Conservation (phyloP, 2,113 vertebrate species). For the Uropsilus gracilis region DNA sequence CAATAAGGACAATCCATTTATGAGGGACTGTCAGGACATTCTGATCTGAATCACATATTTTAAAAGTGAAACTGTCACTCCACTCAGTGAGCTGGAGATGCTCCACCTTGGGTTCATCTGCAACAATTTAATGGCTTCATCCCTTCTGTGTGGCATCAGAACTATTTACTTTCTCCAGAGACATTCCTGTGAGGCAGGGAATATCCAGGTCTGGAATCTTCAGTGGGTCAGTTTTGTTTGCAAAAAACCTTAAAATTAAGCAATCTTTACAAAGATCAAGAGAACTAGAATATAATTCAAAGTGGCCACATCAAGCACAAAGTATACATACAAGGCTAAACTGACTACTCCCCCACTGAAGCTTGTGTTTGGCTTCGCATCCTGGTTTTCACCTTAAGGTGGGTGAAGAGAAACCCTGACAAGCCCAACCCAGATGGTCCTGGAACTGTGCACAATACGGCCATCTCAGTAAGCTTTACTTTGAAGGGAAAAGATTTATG, state of each 20-base stretch:
- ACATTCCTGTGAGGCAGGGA: background rate
- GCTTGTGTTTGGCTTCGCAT: background rate
- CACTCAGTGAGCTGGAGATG: background rate
- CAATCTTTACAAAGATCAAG: background rate
- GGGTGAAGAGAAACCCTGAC: background rate
- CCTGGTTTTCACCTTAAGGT: background rate
- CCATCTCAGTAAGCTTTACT: accelerated
- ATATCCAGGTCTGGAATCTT: no score
- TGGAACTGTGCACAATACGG: background rate
- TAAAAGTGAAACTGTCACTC: background rate
- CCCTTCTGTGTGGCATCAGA: no score
- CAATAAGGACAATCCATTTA: background rate
- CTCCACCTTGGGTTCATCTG: background rate
- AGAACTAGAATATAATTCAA: background rate
- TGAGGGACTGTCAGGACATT: background rate
- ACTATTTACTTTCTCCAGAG: background rate
- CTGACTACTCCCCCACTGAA: background rate
- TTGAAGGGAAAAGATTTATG: background rate
- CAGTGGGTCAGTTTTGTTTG: background rate
- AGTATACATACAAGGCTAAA: background rate
- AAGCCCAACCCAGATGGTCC: background rate
- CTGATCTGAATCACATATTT: background rate
- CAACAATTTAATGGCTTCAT: background rate
- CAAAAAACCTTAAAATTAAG: background rate
- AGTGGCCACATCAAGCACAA: background rate